phyloP scores from a whole-genome alignment of 2,797 vertebrate species.

The Austrolebias charrua region DNA sequence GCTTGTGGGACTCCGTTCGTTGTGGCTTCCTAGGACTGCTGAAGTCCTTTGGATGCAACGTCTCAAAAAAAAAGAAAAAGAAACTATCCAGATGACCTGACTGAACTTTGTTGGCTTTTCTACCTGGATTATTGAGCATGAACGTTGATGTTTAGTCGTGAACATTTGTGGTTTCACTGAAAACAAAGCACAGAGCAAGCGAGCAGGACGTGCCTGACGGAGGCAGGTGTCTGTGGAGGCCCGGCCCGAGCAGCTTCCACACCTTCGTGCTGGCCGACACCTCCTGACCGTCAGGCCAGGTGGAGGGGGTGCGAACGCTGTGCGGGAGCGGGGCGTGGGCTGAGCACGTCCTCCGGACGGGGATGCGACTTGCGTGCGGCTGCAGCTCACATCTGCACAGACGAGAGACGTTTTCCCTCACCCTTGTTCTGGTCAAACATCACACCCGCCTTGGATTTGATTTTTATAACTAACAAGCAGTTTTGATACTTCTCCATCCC shows the following conservation, averaged over 20 bases:
- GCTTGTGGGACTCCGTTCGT: too few species aligned
- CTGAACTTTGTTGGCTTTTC: too few species aligned
- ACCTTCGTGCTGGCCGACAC: conserved; percentile 56
- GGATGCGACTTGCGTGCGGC: conserved; percentile 75
- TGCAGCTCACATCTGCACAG: conserved; percentile 72
- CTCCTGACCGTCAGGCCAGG: conserved; percentile 30
- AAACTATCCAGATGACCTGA: too few species aligned
- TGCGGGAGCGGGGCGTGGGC: conserved; percentile 31
- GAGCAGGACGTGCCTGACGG: conserved; percentile 58
- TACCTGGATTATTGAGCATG: too few species aligned
- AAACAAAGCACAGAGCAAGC: neutral
- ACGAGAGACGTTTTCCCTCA: neutral
- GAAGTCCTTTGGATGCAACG: too few species aligned
- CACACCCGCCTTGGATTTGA: neutral
- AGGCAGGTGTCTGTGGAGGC: conserved; percentile 53
- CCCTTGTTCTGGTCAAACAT: neutral
- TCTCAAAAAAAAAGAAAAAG: too few species aligned
- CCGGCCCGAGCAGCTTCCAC: conserved; percentile 67
- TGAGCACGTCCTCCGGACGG: conserved; percentile 60
- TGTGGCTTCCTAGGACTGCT: too few species aligned
- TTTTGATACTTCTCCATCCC: neutral
- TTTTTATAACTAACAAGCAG: too few species aligned
- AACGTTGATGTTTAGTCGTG: too few species aligned
- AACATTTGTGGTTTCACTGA: too few species aligned
- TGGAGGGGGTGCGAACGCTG: conserved; percentile 5